phyloP scores from a whole-genome alignment of 2,113 vertebrate genomes.

The Ammodytes marinus region DNA sequence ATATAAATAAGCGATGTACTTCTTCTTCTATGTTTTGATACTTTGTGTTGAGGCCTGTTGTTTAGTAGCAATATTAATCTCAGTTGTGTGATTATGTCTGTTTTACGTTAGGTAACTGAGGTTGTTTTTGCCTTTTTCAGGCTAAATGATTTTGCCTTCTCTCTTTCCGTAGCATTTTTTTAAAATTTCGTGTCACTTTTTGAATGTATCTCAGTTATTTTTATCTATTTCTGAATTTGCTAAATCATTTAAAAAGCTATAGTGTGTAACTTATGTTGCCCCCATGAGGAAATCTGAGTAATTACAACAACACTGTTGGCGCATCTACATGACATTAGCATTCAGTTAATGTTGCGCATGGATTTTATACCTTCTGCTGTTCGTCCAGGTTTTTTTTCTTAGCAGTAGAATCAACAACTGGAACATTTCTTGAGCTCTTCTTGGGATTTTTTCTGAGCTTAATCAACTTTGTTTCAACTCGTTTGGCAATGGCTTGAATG shows the following conservation, averaged over 20 bases:
- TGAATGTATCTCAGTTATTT: constrained; percentile 33
- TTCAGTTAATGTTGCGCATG: too few species aligned
- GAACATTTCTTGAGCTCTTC: too few species aligned
- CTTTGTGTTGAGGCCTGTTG: constrained; percentile 37
- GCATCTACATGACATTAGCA: too few species aligned
- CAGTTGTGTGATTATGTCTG: constrained; percentile 66
- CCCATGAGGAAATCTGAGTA: too few species aligned
- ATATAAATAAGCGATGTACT: constrained; percentile 30
- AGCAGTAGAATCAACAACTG: too few species aligned
- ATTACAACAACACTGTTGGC: too few species aligned
- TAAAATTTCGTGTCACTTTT: constrained; percentile 35
- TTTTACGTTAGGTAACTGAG: constrained; percentile 68
- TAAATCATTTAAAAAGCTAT: neutral
- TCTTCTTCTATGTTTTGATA: constrained; percentile 54
- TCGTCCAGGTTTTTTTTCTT: too few species aligned
- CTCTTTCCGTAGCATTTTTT: constrained; percentile 51
- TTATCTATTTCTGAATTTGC: constrained; percentile 40
- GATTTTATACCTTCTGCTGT: too few species aligned
- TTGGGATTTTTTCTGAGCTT: too few species aligned
- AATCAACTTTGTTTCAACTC: too few species aligned
- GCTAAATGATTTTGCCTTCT: constrained; percentile 79
- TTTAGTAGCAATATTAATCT: constrained; percentile 54
- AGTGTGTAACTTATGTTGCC: too few species aligned
- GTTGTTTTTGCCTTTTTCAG: constrained; percentile 73
- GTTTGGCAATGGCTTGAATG: too few species aligned